Percentiles rank a stretch among this genome's conserved stretches.
phyloP scores from a whole-genome alignment of 2,797 vertebrate species.

The Hephaestus fuliginosus region DNA sequence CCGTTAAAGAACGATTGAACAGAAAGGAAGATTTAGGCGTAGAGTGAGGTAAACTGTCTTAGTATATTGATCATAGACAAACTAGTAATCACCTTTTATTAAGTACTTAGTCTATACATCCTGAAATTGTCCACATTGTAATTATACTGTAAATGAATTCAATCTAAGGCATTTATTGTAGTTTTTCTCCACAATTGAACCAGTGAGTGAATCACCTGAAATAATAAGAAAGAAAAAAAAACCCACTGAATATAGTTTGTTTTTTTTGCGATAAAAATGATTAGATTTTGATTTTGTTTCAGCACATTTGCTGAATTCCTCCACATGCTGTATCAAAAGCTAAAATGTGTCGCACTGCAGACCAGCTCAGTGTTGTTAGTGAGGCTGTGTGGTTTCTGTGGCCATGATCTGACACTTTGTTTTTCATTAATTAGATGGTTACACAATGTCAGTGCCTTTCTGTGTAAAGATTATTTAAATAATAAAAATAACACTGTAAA shows the following conservation, averaged over 20 bases:
- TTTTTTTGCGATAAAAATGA: not conserved
- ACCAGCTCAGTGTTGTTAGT: not conserved
- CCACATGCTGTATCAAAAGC: not conserved
- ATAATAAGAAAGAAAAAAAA: not conserved
- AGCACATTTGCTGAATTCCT: not conserved
- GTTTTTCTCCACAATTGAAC: not conserved
- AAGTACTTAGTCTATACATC: not conserved
- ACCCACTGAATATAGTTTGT: not conserved
- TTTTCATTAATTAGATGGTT: not conserved
- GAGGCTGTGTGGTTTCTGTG: not conserved
- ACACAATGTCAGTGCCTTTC: not conserved
- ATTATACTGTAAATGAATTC: not conserved
- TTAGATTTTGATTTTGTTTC: not conserved
- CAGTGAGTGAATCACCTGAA: not conserved
- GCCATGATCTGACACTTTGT: not conserved
- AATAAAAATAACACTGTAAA: slow-evolving; percentile 1
- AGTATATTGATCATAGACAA: slow-evolving; percentile 3
- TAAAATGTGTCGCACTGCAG: not conserved
- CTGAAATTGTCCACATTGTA: not conserved
- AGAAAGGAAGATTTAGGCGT: slow-evolving; percentile 37
- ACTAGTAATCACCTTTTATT: slow-evolving; percentile 13
- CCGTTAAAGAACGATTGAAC: slow-evolving; percentile 44
- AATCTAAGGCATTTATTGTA: not conserved
- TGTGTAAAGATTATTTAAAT: not conserved
- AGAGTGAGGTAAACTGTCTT: slow-evolving; percentile 17